phyloP scores from a whole-genome alignment of 2,888 invertebrate species.

The Thecophora atra region DNA sequence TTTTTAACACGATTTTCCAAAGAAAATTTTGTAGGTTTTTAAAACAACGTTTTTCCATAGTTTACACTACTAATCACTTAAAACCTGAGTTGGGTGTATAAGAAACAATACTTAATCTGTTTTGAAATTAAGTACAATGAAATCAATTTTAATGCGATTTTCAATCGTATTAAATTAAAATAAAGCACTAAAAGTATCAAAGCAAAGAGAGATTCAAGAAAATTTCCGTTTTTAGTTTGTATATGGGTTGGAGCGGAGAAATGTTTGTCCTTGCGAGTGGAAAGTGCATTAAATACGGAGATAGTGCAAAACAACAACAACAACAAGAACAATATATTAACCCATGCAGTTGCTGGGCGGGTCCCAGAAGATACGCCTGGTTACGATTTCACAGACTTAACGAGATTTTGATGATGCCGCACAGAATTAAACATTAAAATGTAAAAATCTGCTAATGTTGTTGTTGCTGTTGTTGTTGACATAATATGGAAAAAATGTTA shows the following conservation, averaged over 20 bases:
- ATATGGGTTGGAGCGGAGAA: neutral
- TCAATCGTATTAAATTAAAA: conserved; percentile 17
- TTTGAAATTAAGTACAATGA: conserved; percentile 9
- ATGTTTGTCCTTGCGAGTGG: conserved; percentile 14
- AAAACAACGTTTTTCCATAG: too few species aligned
- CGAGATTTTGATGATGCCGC: conserved; percentile 58
- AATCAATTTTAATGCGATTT: neutral
- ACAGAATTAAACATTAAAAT: conserved; percentile 50
- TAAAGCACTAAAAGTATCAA: neutral
- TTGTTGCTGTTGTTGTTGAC: conserved; percentile 8
- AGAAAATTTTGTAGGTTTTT: too few species aligned
- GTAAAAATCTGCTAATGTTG: conserved; percentile 17
- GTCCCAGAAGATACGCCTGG: conserved; percentile 37
- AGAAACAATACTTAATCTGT: neutral
- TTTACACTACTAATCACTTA: too few species aligned
- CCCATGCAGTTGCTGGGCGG: neutral
- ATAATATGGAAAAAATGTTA: conserved; percentile 25
- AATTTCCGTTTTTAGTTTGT: conserved; percentile 26
- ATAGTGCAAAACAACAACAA: neutral
- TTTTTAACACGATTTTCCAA: too few species aligned
- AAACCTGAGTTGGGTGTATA: too few species aligned
- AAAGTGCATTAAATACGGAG: conserved; percentile 36
- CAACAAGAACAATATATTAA: conserved; percentile 12
- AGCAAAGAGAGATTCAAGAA: conserved; percentile 9
- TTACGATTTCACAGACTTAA: conserved; percentile 50